Evolutionary conservation across 2,888 invertebrate species (phyloP).

Genomic region (Rhamphomyia laevipes): DNA sequence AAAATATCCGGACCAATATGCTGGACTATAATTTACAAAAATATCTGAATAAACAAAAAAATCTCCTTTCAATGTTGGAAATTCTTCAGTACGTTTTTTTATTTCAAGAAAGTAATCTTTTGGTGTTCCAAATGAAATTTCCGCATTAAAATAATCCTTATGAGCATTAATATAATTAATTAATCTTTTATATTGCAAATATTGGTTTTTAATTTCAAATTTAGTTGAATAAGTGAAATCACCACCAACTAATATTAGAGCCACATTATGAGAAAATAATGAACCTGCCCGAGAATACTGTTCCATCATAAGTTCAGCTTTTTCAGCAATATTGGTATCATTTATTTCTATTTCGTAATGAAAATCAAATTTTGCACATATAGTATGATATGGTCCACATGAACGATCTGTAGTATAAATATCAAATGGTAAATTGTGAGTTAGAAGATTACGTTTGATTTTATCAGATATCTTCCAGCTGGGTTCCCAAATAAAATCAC

Average conservation of each 20-base stretch:
- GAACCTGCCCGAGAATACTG: conserved; percentile 86
- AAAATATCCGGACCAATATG: conserved; percentile 96
- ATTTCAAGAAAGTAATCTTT: conserved; percentile 78
- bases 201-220: conserved; percentile 90
- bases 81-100: conserved; percentile 48
- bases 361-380: conserved; percentile 78
- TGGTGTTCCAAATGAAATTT: conserved; percentile 81
- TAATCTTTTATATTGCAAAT: conserved; percentile 78
- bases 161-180: conserved; percentile 80
- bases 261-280: conserved; percentile 81
- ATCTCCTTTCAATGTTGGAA: conserved; percentile 79
- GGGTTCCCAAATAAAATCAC: conserved; percentile 88
- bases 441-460: conserved; percentile 47
- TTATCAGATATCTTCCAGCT: conserved; percentile 50
- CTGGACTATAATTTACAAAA: conserved; percentile 80
- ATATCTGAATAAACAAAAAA: conserved; percentile 96
- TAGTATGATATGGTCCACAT: conserved; percentile 87
- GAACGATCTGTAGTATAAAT: conserved; percentile 94
- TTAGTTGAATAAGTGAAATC: conserved; percentile 88
- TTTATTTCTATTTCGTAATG: too few species aligned
- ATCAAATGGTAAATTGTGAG: conserved; percentile 92
- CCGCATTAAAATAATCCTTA: conserved; percentile 54
- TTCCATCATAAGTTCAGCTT: conserved; percentile 72
- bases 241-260: conserved; percentile 88
- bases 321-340: conserved; percentile 72